phyloP scores from a whole-genome alignment of 2,113 vertebrate species.

The Peucedramus taeniatus region DNA sequence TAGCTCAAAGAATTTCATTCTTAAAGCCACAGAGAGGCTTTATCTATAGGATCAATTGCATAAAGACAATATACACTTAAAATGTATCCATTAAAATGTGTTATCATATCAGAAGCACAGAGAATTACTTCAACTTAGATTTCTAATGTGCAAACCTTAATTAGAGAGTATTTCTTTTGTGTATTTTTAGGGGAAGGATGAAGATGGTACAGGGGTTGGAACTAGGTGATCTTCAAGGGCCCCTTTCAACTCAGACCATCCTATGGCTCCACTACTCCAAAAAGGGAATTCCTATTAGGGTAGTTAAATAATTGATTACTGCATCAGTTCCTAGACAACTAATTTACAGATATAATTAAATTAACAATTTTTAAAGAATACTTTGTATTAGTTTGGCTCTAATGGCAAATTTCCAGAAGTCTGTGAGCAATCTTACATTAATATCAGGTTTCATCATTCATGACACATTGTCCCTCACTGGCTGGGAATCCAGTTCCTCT shows the following conservation, averaged over 20 bases:
- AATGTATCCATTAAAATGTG: neutral
- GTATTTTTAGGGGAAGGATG: neutral
- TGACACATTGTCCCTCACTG: neutral
- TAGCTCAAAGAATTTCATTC: neutral
- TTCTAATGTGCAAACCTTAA: neutral
- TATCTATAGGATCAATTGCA: neutral
- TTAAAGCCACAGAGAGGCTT: no score
- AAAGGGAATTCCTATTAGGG: neutral
- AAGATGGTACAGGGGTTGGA: neutral
- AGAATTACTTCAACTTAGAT: neutral
- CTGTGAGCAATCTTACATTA: neutral
- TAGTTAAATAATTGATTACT: neutral
- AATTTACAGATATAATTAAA: neutral
- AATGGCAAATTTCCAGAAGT: neutral
- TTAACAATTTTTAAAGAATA: neutral
- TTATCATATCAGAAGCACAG: neutral
- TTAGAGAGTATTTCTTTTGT: neutral
- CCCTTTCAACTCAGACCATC: neutral
- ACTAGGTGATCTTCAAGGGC: neutral
- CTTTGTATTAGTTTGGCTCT: neutral
- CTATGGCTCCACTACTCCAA: neutral
- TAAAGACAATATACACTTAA: neutral
- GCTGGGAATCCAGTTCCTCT: neutral
- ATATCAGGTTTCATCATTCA: neutral
- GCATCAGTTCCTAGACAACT: neutral